Evolutionary conservation across 2,888 invertebrate species (phyloP).

Genomic region (Nomada ruficornis): DNA sequence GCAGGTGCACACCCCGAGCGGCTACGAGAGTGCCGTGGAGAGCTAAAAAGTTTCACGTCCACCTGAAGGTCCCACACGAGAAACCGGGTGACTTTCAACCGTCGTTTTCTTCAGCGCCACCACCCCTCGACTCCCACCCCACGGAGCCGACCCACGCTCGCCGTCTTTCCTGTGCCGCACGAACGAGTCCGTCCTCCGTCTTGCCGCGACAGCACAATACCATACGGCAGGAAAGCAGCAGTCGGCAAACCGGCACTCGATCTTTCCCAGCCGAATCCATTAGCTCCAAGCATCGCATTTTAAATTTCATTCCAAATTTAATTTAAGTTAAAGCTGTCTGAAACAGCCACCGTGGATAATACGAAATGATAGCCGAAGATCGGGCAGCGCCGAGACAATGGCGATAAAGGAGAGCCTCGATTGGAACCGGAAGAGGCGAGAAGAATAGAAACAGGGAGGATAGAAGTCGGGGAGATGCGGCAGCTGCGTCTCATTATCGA

Average conservation of each 20-base stretch:
- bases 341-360: too few species aligned
- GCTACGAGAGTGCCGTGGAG: conserved; percentile 71
- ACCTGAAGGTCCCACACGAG: conserved; percentile 83
- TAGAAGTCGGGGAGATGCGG: conserved; percentile 21
- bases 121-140: conserved; percentile 70
- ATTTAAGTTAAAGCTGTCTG: not conserved
- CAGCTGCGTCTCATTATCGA: conserved; percentile 78
- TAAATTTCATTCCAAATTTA: not conserved
- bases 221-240: conserved; percentile 32
- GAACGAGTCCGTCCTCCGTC: conserved; percentile 42
- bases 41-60: conserved; percentile 79
- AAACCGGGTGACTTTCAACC: conserved; percentile 77
- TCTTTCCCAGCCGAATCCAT: not conserved
- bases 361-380: too few species aligned
- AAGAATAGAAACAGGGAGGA: conserved; percentile 1
- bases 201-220: conserved; percentile 56
- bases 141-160: conserved; percentile 59
- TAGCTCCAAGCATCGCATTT: too few species aligned
- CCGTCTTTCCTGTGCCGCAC: not conserved
- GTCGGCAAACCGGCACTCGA: conserved; percentile 21
- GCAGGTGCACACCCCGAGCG: conserved; percentile 80
- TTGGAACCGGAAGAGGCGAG: conserved; percentile 20
- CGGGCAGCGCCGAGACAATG: not conserved
- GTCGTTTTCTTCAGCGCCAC: conserved; percentile 75
- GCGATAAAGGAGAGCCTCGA: not conserved